A percentile compares a stretch with the other conserved stretches of the same genome.
Conservation (phyloP, 2,113 vertebrate genomes). For the Herpailurus yagouaroundi region DNA sequence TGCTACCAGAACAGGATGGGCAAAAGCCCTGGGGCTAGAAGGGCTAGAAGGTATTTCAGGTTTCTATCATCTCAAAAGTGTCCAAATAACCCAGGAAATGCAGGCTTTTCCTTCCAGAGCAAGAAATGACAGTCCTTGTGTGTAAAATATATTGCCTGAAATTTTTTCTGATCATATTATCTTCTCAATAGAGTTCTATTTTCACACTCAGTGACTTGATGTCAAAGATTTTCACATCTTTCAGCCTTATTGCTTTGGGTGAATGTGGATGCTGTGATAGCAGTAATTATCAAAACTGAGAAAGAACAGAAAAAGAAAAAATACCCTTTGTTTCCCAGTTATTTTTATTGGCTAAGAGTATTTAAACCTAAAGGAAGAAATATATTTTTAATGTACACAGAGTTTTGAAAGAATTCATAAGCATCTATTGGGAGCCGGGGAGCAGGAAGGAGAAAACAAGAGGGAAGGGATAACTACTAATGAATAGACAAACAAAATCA, state of each 20-base stretch:
- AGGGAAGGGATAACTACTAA: neutral
- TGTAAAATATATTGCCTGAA: constrained; percentile 5
- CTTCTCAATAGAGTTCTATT: constrained; percentile 59
- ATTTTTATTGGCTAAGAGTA: constrained; percentile 23
- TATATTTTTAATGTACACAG: neutral
- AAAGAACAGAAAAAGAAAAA: constrained; percentile 28
- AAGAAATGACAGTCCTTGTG: neutral
- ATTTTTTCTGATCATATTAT: constrained; percentile 43
- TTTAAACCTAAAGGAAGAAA: constrained; percentile 39
- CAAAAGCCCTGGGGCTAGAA: neutral
- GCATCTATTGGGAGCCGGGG: neutral
- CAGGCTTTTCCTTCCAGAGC: neutral
- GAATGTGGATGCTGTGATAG: constrained; percentile 21
- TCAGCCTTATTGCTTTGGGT: constrained; percentile 56
- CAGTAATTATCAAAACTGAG: constrained; percentile 55
- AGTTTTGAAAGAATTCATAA: neutral
- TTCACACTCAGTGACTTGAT: constrained; percentile 50
- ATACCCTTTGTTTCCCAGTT: constrained; percentile 11
- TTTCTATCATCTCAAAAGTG: neutral
- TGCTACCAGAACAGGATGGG: neutral
- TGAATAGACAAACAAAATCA: neutral
- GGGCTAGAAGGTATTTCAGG: neutral
- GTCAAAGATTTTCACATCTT: constrained; percentile 63
- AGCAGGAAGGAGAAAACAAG: neutral
- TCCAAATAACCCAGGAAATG: neutral